These are phyloP conservation scores for Nymphicus hollandicus DNA, from an alignment of 2,113 vertebrate genomes.

Conservation along the genomic window DNA sequence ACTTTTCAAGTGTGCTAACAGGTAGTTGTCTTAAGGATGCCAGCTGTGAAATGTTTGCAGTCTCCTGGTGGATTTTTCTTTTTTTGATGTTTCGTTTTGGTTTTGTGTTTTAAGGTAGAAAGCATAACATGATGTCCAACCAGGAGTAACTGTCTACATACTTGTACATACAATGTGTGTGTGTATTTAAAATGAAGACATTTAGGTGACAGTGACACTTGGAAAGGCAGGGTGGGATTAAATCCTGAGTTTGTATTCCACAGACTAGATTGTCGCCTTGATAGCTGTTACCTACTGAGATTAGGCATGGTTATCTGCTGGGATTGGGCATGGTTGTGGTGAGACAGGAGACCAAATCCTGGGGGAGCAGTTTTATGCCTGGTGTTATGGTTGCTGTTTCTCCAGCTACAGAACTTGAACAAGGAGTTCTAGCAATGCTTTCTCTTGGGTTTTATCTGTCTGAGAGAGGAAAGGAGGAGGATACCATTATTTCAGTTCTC, in stretches of 20 bases:
- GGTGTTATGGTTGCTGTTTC: not conserved
- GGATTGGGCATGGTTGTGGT: not conserved
- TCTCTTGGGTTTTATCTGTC: not conserved
- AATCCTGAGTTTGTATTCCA: not conserved
- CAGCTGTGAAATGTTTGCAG: not conserved
- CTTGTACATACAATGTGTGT: rapidly evolving
- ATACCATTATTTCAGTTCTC: not conserved
- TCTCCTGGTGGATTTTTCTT: not conserved
- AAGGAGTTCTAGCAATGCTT: not conserved
- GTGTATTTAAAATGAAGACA: not conserved
- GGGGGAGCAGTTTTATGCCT: not conserved
- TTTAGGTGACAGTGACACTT: not conserved
- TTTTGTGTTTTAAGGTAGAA: not conserved
- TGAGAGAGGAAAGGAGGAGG: not conserved
- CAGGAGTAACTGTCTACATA: not conserved
- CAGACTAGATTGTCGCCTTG: not conserved
- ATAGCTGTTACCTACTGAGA: not conserved
- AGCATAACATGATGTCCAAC: not conserved
- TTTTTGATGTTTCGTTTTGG: not conserved
- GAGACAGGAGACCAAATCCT: not conserved
- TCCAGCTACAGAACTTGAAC: not conserved
- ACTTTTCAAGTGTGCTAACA: not conserved
- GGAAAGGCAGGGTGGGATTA: not conserved
- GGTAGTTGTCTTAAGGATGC: not conserved
- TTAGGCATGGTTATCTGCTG: not conserved